These are phyloP conservation scores for Pyrrhia umbra DNA, from an alignment of 2,888 invertebrate genomes.

Conservation along the genomic window DNA sequence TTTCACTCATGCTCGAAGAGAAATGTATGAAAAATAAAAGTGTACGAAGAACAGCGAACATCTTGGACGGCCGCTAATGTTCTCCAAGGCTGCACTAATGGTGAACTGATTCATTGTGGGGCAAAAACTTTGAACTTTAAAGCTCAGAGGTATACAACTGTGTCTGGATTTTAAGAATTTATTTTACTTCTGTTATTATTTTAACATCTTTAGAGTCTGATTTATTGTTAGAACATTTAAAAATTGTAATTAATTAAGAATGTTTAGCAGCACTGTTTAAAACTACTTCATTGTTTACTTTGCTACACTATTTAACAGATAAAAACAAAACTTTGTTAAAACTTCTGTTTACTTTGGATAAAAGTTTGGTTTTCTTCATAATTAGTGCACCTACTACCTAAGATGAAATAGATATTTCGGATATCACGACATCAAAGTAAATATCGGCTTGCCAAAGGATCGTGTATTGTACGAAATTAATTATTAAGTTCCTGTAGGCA, in stretches of 20 bases:
- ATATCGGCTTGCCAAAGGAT: neutral
- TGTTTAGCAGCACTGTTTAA: too few species aligned
- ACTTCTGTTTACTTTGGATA: too few species aligned
- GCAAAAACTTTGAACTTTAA: conserved; percentile 64
- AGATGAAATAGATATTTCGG: neutral
- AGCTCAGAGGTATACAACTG: conserved; percentile 47
- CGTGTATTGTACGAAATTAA: conserved; percentile 27
- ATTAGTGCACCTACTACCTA: too few species aligned
- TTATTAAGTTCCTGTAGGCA: conserved; percentile 18
- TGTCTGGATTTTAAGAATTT: conserved; percentile 12
- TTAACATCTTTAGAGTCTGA: neutral
- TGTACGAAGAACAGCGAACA: conserved; percentile 59
- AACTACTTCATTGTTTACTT: too few species aligned
- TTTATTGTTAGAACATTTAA: neutral
- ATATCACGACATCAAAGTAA: conserved; percentile 29
- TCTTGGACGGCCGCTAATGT: conserved; percentile 62
- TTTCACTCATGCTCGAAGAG: conserved; percentile 72
- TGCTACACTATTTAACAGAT: too few species aligned
- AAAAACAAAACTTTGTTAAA: too few species aligned
- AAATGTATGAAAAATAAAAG: conserved; percentile 67
- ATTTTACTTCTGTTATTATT: neutral
- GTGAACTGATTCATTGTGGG: conserved; percentile 41
- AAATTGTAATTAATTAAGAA: too few species aligned
- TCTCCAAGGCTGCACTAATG: conserved; percentile 47
- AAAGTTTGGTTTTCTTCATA: too few species aligned